phyloP scores from a whole-genome alignment of 1,140 invertebrate genomes.

The Drosophila suzukii region DNA sequence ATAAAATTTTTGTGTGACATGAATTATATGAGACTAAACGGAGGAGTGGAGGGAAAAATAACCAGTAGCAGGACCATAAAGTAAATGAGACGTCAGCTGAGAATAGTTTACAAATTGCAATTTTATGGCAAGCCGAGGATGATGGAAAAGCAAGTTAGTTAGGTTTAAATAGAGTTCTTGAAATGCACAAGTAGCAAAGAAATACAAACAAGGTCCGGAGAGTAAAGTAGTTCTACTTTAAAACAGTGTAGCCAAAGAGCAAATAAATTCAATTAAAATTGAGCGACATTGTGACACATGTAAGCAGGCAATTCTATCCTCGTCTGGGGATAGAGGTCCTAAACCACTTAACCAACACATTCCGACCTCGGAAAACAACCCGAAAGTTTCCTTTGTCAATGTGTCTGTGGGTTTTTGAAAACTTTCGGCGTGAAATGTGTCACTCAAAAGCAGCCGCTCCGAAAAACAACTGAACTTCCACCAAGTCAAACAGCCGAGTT shows the following conservation, averaged over 20 bases:
- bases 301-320: slow-evolving; percentile 28
- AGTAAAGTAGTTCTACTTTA: neutral
- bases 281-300: slow-evolving; percentile 50
- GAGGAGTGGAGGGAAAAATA: neutral
- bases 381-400: slow-evolving; percentile 42
- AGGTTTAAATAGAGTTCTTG: slow-evolving; percentile 2
- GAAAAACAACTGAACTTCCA: slow-evolving; percentile 45
- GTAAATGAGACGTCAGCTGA: slow-evolving; percentile 35
- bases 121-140: slow-evolving; percentile 27
- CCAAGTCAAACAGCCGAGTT: slow-evolving; percentile 43
- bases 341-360: slow-evolving; percentile 62
- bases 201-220: neutral
- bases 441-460: slow-evolving; percentile 52
- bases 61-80: slow-evolving; percentile 13
- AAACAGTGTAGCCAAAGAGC: slow-evolving; percentile 13
- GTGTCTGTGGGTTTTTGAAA: slow-evolving; percentile 39
- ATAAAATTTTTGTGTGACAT: slow-evolving; percentile 45
- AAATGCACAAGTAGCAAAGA: too few relatives aligned
- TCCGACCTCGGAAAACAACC: slow-evolving; percentile 30
- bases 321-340: slow-evolving; percentile 26
- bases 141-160: slow-evolving; percentile 13
- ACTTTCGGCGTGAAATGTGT: slow-evolving; percentile 65
- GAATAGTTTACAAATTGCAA: slow-evolving; percentile 42
- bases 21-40: slow-evolving; percentile 23
- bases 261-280: slow-evolving; percentile 48